Conservation (phyloP, 2,113 vertebrate species). For the Colossoma macropomum region DNA sequence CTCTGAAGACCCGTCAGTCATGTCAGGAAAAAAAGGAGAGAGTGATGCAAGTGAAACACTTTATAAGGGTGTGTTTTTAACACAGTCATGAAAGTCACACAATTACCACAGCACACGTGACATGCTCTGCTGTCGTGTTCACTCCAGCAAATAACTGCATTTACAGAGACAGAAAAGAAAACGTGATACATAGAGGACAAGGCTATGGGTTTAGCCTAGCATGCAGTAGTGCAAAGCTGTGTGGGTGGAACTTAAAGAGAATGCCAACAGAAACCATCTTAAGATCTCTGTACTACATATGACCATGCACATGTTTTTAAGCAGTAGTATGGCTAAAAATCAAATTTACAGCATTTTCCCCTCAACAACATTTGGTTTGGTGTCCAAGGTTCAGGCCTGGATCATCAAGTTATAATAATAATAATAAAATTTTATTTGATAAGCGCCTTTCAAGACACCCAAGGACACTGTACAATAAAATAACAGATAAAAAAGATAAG, state of each 20-base stretch:
- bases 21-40: neutral
- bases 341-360: neutral
- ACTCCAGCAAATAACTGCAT: neutral
- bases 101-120: neutral
- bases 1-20: slow-evolving; percentile 53
- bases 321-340: neutral
- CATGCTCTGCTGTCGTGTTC: neutral
- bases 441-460: no score
- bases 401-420: no score
- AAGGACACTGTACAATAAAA: no score
- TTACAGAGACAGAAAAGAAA: neutral
- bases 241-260: neutral
- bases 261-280: neutral
- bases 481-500: no score
- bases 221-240: slow-evolving; percentile 17
- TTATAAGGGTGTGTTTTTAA: neutral
- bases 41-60: neutral
- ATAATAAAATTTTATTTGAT: no score
- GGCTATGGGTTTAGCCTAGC: neutral
- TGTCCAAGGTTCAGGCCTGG: no score
- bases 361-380: neutral
- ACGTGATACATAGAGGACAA: neutral
- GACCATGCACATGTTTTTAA: neutral
- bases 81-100: neutral
- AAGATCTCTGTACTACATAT: neutral